Conservation (phyloP, 2,888 invertebrate genomes). For the Chaitophorus viminalis region DNA sequence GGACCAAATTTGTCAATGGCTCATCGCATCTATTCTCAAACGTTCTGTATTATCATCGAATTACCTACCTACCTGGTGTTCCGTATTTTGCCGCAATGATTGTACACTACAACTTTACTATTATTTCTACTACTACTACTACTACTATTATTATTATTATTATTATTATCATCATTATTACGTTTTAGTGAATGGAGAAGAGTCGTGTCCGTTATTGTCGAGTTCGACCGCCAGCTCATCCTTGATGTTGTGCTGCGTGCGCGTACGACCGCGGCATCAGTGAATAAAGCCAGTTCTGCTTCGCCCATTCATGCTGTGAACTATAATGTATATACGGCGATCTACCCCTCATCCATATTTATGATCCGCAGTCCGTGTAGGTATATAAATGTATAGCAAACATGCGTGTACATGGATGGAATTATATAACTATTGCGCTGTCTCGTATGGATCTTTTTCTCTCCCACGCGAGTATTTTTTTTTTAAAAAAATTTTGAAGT, state of each 20-base stretch:
- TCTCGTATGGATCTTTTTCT: too few relatives aligned
- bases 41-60: constrained; percentile 55
- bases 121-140: too few relatives aligned
- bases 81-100: constrained; percentile 2
- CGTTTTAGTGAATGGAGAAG: constrained; percentile 48
- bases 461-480: too few relatives aligned
- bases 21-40: background rate
- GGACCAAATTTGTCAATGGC: constrained; percentile 38
- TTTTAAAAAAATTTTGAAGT: too few relatives aligned
- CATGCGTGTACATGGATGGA: too few relatives aligned
- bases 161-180: background rate
- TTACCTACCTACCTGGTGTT: constrained; percentile 26
- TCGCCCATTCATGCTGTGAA: constrained; percentile 20
- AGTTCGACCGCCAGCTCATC: constrained; percentile 33
- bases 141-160: background rate
- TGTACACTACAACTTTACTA: background rate
- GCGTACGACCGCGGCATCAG: background rate
- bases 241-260: background rate
- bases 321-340: background rate
- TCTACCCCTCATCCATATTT: background rate
- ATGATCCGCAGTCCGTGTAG: background rate
- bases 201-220: background rate
- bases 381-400: background rate
- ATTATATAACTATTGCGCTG: too few relatives aligned
- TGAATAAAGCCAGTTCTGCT: constrained; percentile 41